A percentile compares a stretch with the other conserved stretches of the same genome.
Evolutionary conservation across 2,888 invertebrate species (phyloP).

Genomic region (Fissipunctia ypsillon): DNA sequence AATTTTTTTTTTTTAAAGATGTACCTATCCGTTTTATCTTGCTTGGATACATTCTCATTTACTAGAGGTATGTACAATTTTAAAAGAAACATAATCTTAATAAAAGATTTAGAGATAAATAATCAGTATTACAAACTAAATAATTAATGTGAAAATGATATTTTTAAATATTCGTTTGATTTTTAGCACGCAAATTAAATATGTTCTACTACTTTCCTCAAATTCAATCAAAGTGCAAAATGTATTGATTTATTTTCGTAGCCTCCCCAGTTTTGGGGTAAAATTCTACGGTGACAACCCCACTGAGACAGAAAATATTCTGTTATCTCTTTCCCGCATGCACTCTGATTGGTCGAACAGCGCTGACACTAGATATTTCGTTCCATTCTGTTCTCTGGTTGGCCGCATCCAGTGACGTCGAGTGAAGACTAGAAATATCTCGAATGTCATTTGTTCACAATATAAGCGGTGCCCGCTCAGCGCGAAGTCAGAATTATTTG

Average conservation of each 20-base stretch:
- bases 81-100: too few relatives aligned
- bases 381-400: constrained; percentile 68
- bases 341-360: constrained; percentile 71
- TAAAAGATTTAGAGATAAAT: too few relatives aligned
- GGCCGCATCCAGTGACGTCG: constrained; percentile 65
- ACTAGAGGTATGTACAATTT: too few relatives aligned
- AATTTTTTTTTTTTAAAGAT: too few relatives aligned
- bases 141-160: too few relatives aligned
- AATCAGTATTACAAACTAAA: too few relatives aligned
- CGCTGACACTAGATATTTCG: constrained; percentile 71
- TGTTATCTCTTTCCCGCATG: constrained; percentile 57
- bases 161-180: too few relatives aligned
- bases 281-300: constrained; percentile 67
- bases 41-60: too few relatives aligned
- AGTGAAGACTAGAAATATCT: constrained; percentile 75
- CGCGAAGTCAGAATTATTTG: constrained; percentile 82
- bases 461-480: constrained; percentile 74
- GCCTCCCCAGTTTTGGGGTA: constrained; percentile 50
- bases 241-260: not conserved
- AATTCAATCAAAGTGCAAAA: not conserved
- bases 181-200: too few relatives aligned
- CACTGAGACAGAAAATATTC: constrained; percentile 71
- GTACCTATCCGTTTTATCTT: too few relatives aligned
- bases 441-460: constrained; percentile 75
- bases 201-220: too few relatives aligned